Percentiles rank a stretch among this genome's conserved stretches.
phyloP scores from a whole-genome alignment of 2,113 vertebrate genomes.

The Actenoides hombroni region DNA sequence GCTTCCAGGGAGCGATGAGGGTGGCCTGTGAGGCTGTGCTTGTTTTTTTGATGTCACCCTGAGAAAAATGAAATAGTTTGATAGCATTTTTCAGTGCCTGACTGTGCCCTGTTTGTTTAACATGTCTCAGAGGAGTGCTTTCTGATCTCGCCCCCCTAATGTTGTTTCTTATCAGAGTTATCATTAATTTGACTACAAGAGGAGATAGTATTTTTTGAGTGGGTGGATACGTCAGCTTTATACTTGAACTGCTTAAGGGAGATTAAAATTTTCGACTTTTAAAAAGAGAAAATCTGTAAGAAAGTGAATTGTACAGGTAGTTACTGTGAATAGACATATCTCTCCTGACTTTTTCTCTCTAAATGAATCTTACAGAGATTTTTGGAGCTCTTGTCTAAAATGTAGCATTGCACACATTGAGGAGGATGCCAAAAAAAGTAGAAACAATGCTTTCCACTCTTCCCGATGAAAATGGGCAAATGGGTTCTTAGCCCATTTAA shows the following conservation, averaged over 20 bases:
- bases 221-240: neutral
- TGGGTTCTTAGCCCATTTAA: neutral
- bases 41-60: neutral
- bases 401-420: neutral
- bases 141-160: neutral
- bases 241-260: neutral
- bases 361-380: neutral
- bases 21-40: neutral
- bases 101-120: neutral
- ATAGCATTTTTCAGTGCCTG: neutral
- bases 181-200: neutral
- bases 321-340: neutral
- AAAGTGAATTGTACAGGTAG: neutral
- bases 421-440: neutral
- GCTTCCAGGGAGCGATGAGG: neutral
- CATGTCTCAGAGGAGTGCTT: accelerated
- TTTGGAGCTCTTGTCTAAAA: neutral
- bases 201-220: neutral
- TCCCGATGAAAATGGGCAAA: neutral
- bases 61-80: neutral
- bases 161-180: neutral
- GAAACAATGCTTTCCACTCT: neutral
- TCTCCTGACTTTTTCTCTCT: neutral
- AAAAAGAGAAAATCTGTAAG: neutral
- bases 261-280: neutral